These are phyloP conservation scores for Ericerus pela DNA, from an alignment of 1,140 invertebrate species.

Conservation along the genomic window DNA sequence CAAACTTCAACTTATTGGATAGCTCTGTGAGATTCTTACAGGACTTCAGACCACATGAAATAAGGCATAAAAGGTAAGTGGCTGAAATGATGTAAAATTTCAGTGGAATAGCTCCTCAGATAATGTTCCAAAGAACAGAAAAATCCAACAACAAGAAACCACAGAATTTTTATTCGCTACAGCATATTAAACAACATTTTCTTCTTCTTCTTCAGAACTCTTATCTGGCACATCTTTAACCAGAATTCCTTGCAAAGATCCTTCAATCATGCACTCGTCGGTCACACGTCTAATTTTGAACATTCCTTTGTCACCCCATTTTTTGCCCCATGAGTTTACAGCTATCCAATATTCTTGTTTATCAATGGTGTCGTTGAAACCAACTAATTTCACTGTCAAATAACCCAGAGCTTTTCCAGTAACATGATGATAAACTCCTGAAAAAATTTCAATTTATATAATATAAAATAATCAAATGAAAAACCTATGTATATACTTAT, in stretches of 20 bases:
- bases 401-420: constrained; percentile 59
- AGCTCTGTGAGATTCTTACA: no score
- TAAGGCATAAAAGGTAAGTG: no score
- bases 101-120: no score
- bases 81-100: no score
- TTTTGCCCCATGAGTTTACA: constrained; percentile 8
- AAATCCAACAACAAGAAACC: no score
- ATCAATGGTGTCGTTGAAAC: constrained; percentile 33
- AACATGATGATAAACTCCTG: constrained; percentile 70
- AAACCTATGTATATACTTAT: no score
- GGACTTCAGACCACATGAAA: no score
- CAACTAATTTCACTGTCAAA: constrained; percentile 76
- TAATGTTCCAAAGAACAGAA: no score
- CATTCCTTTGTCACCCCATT: constrained; percentile 7
- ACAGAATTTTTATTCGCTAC: no score
- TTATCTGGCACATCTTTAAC: background rate
- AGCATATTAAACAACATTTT: no score
- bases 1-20: no score
- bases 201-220: constrained; percentile 1
- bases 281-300: background rate
- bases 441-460: background rate
- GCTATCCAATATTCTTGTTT: constrained; percentile 7
- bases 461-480: background rate
- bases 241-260: background rate
- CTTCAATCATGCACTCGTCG: constrained; percentile 5